These are phyloP conservation scores for Vidua macroura DNA, from an alignment of 2,113 vertebrate species.

Conservation along the genomic window DNA sequence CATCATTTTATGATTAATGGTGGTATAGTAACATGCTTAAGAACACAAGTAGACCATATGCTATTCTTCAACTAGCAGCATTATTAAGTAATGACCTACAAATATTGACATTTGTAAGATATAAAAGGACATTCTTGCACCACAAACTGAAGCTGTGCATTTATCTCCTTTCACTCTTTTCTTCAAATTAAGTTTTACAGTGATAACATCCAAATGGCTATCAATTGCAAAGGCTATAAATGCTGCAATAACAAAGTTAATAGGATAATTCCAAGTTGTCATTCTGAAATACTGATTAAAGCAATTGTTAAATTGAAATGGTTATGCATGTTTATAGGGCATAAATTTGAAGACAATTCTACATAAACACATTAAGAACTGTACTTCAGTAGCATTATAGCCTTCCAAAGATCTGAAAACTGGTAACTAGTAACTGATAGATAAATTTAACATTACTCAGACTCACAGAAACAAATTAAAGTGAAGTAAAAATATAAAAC, in stretches of 20 bases:
- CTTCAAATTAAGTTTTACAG: background rate
- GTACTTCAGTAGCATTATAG: background rate
- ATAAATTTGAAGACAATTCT: constrained; percentile 46
- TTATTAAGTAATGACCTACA: constrained; percentile 2
- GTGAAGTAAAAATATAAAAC: background rate
- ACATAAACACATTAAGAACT: constrained; percentile 38
- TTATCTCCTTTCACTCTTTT: background rate
- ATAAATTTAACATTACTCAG: background rate
- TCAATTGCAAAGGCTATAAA: constrained; percentile 42
- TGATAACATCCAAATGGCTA: background rate
- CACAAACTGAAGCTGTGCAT: background rate
- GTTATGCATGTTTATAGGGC: constrained; percentile 19
- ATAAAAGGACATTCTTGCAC: background rate
- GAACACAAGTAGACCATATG: background rate
- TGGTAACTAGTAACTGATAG: background rate
- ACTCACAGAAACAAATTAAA: background rate
- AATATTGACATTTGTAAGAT: constrained; percentile 11
- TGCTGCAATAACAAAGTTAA: constrained; percentile 60
- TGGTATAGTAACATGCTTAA: background rate
- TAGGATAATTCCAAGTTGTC: constrained; percentile 59
- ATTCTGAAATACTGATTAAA: constrained; percentile 68
- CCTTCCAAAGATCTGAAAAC: background rate
- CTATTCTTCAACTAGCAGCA: background rate
- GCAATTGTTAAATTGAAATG: constrained; percentile 58
- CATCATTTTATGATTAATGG: background rate